These are phyloP conservation scores for Falcunculus frontatus DNA, from an alignment of 2,113 vertebrate species.

Conservation along the genomic window DNA sequence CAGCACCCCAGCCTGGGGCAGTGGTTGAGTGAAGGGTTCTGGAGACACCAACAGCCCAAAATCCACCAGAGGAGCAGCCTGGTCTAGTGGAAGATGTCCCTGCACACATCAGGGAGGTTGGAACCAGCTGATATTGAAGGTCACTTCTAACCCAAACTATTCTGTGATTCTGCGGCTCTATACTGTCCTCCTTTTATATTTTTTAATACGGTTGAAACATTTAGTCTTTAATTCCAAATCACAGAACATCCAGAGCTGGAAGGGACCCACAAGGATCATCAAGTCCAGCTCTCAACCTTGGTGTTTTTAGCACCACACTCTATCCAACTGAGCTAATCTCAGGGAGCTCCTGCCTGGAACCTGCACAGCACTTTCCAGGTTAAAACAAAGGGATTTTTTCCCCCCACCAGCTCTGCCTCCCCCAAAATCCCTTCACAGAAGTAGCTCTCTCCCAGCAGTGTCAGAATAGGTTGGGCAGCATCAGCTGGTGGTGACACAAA, in stretches of 20 bases:
- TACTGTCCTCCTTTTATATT: rapidly evolving
- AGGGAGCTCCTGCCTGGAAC: background rate
- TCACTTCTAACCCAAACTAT: background rate
- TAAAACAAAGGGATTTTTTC: background rate
- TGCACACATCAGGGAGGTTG: background rate
- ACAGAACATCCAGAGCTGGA: background rate
- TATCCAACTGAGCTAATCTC: background rate
- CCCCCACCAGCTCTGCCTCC: background rate
- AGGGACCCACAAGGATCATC: background rate
- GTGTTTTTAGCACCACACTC: too few relatives aligned
- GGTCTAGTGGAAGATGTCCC: background rate
- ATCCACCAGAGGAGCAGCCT: background rate
- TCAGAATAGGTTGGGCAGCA: background rate
- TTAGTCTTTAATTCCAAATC: background rate
- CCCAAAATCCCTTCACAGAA: background rate
- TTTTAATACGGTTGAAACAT: background rate
- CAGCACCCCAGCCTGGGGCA: background rate
- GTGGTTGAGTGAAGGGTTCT: background rate
- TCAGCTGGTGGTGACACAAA: background rate
- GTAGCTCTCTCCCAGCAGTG: background rate
- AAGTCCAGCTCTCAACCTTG: too few relatives aligned
- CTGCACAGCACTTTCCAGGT: background rate
- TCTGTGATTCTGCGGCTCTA: background rate
- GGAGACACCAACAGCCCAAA: background rate
- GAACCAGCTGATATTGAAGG: background rate